phyloP scores from a whole-genome alignment of 2,797 vertebrate species.

The Cygnus olor region DNA sequence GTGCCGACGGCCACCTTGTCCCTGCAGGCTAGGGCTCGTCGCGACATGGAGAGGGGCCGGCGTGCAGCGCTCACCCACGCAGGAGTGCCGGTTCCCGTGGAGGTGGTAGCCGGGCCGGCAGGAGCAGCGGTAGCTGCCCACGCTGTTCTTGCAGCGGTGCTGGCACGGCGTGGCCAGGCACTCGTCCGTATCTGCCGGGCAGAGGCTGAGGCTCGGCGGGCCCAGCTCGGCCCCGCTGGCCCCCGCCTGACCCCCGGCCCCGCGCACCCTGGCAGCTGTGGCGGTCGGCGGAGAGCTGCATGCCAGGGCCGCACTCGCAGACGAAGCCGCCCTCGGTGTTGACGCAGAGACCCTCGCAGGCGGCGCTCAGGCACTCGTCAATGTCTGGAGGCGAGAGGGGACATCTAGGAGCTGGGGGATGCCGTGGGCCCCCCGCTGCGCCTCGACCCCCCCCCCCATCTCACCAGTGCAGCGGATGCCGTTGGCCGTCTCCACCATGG shows the following conservation, averaged over 20 bases:
- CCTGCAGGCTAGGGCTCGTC: background rate
- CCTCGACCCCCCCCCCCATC: fast-evolving
- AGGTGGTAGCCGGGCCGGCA: conserved; percentile 79
- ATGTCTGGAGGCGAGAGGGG: conserved; percentile 61
- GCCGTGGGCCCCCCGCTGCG: fast-evolving
- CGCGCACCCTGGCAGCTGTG: conserved; percentile 77
- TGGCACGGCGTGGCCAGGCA: conserved; percentile 80
- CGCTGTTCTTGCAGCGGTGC: conserved; percentile 80
- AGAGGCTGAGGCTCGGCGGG: background rate
- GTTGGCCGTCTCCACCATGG: conserved; percentile 76
- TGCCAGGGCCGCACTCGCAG: conserved; percentile 78
- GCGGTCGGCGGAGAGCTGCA: conserved; percentile 77
- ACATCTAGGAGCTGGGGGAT: background rate
- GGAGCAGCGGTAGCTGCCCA: conserved; percentile 83
- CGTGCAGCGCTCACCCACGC: conserved; percentile 71
- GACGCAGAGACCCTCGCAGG: conserved; percentile 77
- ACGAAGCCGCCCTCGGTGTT: conserved; percentile 82
- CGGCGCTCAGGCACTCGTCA: conserved; percentile 75
- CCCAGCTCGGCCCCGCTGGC: fast-evolving
- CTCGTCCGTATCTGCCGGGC: conserved; percentile 76
- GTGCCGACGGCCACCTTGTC: fast-evolving
- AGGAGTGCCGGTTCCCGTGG: conserved; percentile 80
- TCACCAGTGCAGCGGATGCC: conserved; percentile 81
- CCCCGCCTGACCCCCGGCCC: background rate
- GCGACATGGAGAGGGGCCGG: fast-evolving